Evolutionary conservation across 2,888 invertebrate species (phyloP).

Genomic region (Panzeria rudis): DNA sequence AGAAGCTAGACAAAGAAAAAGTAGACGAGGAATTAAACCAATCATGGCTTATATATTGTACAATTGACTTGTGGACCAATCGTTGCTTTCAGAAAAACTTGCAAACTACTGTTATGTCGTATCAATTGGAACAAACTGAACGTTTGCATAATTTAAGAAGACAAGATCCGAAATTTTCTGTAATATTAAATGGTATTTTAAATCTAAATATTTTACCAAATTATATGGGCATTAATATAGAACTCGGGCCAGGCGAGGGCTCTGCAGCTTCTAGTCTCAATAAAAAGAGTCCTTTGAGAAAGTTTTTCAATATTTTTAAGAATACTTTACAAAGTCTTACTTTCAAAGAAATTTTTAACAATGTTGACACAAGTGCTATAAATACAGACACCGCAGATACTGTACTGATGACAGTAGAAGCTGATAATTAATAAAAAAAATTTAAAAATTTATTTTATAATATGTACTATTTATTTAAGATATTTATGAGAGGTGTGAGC

Average conservation of each 20-base stretch:
- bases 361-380: too few species aligned
- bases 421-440: background rate
- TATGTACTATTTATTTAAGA: background rate
- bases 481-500: too few species aligned
- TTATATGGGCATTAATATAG: constrained; percentile 74
- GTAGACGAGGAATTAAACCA: constrained; percentile 29
- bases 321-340: constrained; percentile 77
- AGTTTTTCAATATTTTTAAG: constrained; percentile 79
- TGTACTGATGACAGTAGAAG: background rate
- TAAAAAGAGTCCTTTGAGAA: constrained; percentile 79
- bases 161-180: constrained; percentile 73
- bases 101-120: constrained; percentile 75
- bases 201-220: constrained; percentile 74
- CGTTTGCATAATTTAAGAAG: constrained; percentile 74
- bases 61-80: constrained; percentile 79
- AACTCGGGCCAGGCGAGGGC: constrained; percentile 70
- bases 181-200: constrained; percentile 76
- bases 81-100: constrained; percentile 76
- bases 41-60: constrained; percentile 75
- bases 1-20: constrained; percentile 69
- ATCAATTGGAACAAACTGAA: constrained; percentile 78
- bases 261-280: constrained; percentile 68
- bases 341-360: constrained; percentile 75
- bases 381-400: background rate
- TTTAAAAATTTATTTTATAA: constrained; percentile 1